Conservation (phyloP, 1,140 invertebrate species). For the Apis florea region DNA sequence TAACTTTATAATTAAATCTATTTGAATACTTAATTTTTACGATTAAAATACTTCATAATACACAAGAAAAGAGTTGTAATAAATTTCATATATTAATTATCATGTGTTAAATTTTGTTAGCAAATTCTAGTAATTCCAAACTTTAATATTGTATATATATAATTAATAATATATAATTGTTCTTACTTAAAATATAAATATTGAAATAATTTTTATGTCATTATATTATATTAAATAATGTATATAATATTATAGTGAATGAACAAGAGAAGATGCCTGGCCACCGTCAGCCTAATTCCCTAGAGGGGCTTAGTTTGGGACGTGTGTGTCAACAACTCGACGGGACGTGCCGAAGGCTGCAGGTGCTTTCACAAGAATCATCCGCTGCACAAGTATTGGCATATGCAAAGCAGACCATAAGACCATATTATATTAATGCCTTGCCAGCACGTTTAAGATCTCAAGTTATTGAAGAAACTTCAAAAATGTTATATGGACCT, state of each 20-base stretch:
- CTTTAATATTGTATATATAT: not conserved
- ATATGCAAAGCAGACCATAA: constrained; percentile 74
- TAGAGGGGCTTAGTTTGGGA: constrained; percentile 76
- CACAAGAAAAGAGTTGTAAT: not conserved
- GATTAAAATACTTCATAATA: not conserved
- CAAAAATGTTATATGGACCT: constrained; percentile 73
- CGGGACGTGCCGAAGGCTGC: constrained; percentile 76
- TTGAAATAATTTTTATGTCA: not conserved
- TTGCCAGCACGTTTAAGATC: constrained; percentile 74
- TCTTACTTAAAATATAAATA: not conserved
- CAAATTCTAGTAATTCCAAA: not conserved
- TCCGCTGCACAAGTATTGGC: constrained; percentile 75
- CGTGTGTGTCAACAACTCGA: constrained; percentile 78
- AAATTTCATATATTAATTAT: too few relatives aligned
- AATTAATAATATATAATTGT: too few relatives aligned
- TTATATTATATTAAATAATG: not conserved
- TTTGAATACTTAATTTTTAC: not conserved
- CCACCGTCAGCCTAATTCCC: constrained; percentile 77
- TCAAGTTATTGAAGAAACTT: constrained; percentile 77
- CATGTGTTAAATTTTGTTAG: not conserved
- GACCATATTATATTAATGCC: constrained; percentile 77
- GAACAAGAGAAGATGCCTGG: constrained; percentile 77
- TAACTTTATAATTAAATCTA: not conserved
- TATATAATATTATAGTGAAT: constrained; percentile 58
- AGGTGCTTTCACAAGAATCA: constrained; percentile 77